Evolutionary conservation across 2,113 vertebrate genomes (phyloP).

Genomic region (Stegastes partitus): DNA sequence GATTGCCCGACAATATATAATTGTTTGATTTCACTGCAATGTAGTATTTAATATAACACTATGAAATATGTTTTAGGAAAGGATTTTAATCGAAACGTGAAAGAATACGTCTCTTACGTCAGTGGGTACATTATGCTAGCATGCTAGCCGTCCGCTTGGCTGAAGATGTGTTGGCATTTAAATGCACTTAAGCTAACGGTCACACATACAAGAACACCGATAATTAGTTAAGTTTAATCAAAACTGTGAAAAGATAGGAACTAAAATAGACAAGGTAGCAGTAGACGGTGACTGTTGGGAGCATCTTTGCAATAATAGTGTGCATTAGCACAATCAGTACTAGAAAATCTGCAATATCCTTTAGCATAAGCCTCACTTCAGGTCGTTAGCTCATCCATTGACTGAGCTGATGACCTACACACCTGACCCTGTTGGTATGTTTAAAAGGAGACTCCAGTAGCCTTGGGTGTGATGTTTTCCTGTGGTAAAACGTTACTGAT

Average conservation of each 20-base stretch:
- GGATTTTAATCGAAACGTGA: background rate
- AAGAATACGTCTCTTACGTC: too few species aligned
- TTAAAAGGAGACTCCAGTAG: background rate
- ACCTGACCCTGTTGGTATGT: background rate
- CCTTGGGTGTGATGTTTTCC: background rate
- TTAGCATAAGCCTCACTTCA: background rate
- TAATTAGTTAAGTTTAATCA: too few species aligned
- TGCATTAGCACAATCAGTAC: background rate
- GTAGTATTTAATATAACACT: rapidly evolving
- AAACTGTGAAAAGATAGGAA: background rate
- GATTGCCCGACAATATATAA: rapidly evolving
- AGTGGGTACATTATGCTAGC: constrained; percentile 34
- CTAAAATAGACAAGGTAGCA: background rate
- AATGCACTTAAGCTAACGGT: constrained; percentile 1
- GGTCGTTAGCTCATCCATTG: constrained; percentile 2
- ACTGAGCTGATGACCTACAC: background rate
- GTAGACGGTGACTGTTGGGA: background rate
- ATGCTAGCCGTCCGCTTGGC: constrained; percentile 28
- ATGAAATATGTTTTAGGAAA: background rate
- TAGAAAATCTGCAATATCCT: background rate
- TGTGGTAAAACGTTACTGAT: too few species aligned
- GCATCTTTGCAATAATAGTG: background rate
- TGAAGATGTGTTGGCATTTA: constrained; percentile 32
- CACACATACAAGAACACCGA: background rate
- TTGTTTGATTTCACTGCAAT: background rate